A percentile compares a stretch with the other conserved stretches of the same genome.
Conservation (phyloP, 2,113 vertebrate genomes). For the Rafetus swinhoei region DNA sequence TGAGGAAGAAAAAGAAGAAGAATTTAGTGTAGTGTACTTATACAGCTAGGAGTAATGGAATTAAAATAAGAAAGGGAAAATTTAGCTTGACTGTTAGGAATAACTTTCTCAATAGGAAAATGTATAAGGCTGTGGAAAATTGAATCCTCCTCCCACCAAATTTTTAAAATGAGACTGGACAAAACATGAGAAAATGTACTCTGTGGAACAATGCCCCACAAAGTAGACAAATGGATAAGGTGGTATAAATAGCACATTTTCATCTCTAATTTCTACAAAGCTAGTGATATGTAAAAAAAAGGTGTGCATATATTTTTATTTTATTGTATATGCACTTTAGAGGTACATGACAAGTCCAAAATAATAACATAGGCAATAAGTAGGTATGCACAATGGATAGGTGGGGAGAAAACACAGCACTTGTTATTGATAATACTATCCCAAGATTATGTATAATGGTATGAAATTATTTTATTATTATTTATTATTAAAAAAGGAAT, state of each 20-base stretch:
- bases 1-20: not conserved
- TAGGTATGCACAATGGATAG: accelerated
- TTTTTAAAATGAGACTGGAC: too few species aligned
- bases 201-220: too few species aligned
- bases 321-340: not conserved
- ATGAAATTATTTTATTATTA: not conserved
- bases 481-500: not conserved
- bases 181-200: too few species aligned
- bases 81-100: not conserved
- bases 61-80: not conserved
- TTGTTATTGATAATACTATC: not conserved
- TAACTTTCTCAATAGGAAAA: not conserved
- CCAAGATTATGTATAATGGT: not conserved
- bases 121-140: too few species aligned
- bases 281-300: not conserved
- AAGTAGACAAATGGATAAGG: too few species aligned
- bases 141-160: too few species aligned
- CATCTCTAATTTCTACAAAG: not conserved
- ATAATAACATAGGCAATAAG: not conserved
- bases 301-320: accelerated
- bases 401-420: not conserved
- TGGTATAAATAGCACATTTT: not conserved
- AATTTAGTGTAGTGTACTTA: accelerated
- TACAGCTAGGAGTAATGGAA: not conserved
- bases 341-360: not conserved